Evolutionary conservation across 2,113 vertebrate species (phyloP).

Genomic region (Daubentonia madagascariensis): DNA sequence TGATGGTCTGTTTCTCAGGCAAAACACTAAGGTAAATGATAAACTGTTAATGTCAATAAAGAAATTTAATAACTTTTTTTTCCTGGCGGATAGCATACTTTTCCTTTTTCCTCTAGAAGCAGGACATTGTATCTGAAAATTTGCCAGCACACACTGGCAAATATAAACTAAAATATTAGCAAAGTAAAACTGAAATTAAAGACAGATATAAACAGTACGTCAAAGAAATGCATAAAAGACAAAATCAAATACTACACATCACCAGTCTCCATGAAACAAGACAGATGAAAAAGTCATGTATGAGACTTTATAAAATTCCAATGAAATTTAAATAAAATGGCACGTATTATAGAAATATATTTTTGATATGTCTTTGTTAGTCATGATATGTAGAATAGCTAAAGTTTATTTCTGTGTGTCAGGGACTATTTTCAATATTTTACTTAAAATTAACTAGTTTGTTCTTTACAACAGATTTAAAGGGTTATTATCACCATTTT

Average conservation of each 20-base stretch:
- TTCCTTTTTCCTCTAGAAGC: constrained; percentile 52
- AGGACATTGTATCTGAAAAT: constrained; percentile 74
- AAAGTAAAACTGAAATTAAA: constrained; percentile 73
- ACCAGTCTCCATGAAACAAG: constrained; percentile 45
- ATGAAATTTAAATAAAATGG: neutral
- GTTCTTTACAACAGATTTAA: neutral
- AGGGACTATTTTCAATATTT: neutral
- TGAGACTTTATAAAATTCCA: neutral
- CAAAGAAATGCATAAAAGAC: constrained; percentile 69
- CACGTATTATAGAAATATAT: neutral
- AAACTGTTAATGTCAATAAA: neutral
- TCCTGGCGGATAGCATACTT: neutral
- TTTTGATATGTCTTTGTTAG: neutral
- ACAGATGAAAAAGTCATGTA: constrained; percentile 55
- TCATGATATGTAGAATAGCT: neutral
- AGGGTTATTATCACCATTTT: neutral
- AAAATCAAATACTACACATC: neutral
- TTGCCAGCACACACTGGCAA: constrained; percentile 59
- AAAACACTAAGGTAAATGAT: neutral
- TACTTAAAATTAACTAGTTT: neutral
- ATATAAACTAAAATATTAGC: constrained; percentile 74
- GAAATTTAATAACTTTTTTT: neutral
- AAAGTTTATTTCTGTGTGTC: neutral
- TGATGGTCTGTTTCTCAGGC: neutral
- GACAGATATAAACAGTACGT: constrained; percentile 68